These are phyloP conservation scores for Eilema caniola DNA, from an alignment of 2,888 invertebrate genomes.

Conservation along the genomic window DNA sequence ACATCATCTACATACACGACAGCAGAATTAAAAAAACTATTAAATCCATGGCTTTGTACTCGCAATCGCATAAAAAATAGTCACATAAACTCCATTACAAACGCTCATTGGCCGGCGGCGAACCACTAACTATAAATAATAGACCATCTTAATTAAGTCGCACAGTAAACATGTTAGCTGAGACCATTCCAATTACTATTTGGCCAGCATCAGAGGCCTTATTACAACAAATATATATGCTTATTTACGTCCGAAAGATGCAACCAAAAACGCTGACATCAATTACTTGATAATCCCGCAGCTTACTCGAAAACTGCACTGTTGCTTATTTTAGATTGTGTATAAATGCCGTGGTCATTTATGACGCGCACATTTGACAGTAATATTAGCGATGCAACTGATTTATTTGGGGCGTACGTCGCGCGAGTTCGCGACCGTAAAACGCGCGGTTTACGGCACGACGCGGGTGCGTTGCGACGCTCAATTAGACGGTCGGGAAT, in stretches of 20 bases:
- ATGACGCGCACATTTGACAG: conserved; percentile 74
- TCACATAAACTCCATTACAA: conserved; percentile 42
- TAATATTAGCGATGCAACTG: conserved; percentile 77
- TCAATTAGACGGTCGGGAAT: conserved; percentile 63
- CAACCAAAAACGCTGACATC: conserved; percentile 73
- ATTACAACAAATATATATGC: conserved; percentile 61
- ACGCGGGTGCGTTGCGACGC: conserved; percentile 39
- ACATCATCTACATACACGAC: conserved; percentile 14
- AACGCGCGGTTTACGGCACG: conserved; percentile 63
- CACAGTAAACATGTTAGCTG: conserved; percentile 65
- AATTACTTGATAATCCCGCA: conserved; percentile 74
- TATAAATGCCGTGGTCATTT: conserved; percentile 61
- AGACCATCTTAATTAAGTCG: conserved; percentile 63
- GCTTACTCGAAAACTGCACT: conserved; percentile 69
- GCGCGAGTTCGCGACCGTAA: conserved; percentile 63
- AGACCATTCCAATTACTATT: conserved; percentile 64
- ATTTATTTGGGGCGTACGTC: conserved; percentile 70
- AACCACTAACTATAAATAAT: conserved; percentile 52
- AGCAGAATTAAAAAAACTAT: conserved; percentile 18
- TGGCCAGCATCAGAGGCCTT: conserved; percentile 56
- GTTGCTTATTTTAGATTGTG: conserved; percentile 61
- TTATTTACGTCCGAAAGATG: conserved; percentile 74
- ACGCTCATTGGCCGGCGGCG: conserved; percentile 37
- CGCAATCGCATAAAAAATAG: conserved; percentile 32
- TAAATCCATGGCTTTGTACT: conserved; percentile 5